Base-by-base conservation (phyloP, 2,797 vertebrate genomes). In the Sphaeramia orbicularis region DNA sequence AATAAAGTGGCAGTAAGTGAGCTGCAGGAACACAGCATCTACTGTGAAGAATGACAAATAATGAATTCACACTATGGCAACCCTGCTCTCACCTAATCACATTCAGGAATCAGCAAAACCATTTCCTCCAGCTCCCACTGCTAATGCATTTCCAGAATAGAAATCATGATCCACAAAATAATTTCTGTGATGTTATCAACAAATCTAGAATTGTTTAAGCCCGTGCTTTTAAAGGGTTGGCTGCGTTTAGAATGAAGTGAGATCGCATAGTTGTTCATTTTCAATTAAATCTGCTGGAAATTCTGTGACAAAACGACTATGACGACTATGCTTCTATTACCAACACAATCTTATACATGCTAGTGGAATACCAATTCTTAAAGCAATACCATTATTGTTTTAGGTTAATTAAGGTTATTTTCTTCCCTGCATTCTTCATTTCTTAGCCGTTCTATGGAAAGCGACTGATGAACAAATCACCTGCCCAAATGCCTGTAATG, bases 121-220 rank as follows among this genome's bases (percentile, higher is more conserved):
- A 82, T 88, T 88, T 86, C 72, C 89, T 59, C 69, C 66, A 19
- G 71, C 77, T 55, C 58, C 44, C 40, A 32, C 61, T n/a, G 52
- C 74, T 81, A 86, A 87, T 87, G 49, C 85, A 59, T 82, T 80
- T 79, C 57, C 13, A 19, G 53, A 79, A 81, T 47, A 76, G 67
- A 84, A 88, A 81, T 88, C 83, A 79, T 76, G 77, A 87, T 89
- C 88, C 73, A 60, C 86, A 49, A 81, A 89, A 91, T 87, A 55
- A 88, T 85, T 84, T 74, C 58, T 45, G 66, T 13, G 74, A 87
- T 81, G 55, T 71, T 76, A 91, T 91, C 89, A 43, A 64, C 2
- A 1, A 50, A 78, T 86, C 63, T 52, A 18, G 66, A 80, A 70
- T 63, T 56, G 74, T 80, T 81, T 65, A 1, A 48, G 65, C 7